A percentile compares a stretch with the other conserved stretches of the same genome.
Evolutionary conservation across 2,113 vertebrate species (phyloP).

Genomic region (Meles meles): DNA sequence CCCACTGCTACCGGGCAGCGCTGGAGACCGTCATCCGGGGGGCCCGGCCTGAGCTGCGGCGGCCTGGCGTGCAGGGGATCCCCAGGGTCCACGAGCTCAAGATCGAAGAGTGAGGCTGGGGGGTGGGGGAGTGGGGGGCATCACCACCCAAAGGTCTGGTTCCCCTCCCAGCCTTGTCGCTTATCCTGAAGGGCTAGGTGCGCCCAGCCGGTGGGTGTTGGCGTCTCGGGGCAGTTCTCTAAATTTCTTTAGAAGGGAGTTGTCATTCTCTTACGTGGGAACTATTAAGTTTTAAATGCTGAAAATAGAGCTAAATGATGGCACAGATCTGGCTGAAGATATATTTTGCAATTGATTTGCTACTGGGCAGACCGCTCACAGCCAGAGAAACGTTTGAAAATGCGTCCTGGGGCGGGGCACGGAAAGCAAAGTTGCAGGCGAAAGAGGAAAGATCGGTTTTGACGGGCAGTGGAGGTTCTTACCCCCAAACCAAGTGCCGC

Average conservation of each 20-base stretch:
- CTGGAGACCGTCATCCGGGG: slow-evolving; percentile 89
- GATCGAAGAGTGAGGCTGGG: slow-evolving; percentile 88
- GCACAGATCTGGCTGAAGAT: not conserved
- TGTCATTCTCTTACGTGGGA: not conserved
- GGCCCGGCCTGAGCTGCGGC: slow-evolving; percentile 77
- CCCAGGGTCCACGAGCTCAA: slow-evolving; percentile 86
- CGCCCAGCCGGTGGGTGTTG: too few species aligned
- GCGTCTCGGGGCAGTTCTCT: not conserved
- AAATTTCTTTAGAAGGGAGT: not conserved
- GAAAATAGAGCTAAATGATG: not conserved
- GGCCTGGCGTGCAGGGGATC: slow-evolving; percentile 89
- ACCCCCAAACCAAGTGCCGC: not conserved
- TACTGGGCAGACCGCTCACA: not conserved
- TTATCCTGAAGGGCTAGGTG: not conserved
- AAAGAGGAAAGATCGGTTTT: not conserved
- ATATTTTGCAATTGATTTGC: not conserved
- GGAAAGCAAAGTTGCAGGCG: not conserved
- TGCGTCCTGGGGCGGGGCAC: not conserved
- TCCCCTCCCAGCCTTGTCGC: not conserved
- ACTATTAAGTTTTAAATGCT: not conserved
- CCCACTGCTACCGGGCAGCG: slow-evolving; percentile 90
- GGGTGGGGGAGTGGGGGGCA: not conserved
- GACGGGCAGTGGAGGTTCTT: not conserved
- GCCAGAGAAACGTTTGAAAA: not conserved
- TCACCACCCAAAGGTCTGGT: not conserved